These are phyloP conservation scores for Caenorhabditis angaria DNA, from an alignment of 2,888 invertebrate species.

Conservation along the genomic window DNA sequence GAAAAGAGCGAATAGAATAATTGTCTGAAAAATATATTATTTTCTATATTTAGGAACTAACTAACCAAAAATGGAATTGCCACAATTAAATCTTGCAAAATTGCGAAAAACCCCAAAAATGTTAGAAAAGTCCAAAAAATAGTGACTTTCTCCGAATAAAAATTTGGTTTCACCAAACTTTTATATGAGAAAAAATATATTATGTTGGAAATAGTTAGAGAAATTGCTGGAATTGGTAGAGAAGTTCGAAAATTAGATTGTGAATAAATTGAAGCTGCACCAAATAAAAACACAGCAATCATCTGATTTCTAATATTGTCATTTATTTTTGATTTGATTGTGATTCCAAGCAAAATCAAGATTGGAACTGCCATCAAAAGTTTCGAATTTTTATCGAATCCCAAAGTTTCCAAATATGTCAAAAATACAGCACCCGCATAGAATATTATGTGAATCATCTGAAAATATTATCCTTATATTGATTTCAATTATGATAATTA, in stretches of 20 bases:
- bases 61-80: not conserved
- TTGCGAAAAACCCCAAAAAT: not conserved
- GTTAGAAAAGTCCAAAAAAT: not conserved
- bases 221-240: not conserved
- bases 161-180: not conserved
- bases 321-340: not conserved
- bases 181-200: not conserved
- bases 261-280: not conserved
- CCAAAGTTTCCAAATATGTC: slow-evolving; percentile 36
- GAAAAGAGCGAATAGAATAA: not conserved
- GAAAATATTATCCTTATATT: not conserved
- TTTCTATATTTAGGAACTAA: no score
- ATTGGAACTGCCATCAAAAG: not conserved
- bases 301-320: not conserved
- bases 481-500: no score
- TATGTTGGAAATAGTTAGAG: not conserved
- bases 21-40: not conserved
- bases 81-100: not conserved
- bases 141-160: not conserved
- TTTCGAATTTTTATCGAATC: slow-evolving; percentile 17
- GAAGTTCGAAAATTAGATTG: not conserved
- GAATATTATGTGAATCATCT: not conserved
- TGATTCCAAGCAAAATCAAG: not conserved
- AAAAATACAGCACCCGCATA: slow-evolving; percentile 34
- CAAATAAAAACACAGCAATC: not conserved